Evolutionary conservation across 2,113 vertebrate genomes (phyloP).

Genomic region (Bothrops jararaca): DNA sequence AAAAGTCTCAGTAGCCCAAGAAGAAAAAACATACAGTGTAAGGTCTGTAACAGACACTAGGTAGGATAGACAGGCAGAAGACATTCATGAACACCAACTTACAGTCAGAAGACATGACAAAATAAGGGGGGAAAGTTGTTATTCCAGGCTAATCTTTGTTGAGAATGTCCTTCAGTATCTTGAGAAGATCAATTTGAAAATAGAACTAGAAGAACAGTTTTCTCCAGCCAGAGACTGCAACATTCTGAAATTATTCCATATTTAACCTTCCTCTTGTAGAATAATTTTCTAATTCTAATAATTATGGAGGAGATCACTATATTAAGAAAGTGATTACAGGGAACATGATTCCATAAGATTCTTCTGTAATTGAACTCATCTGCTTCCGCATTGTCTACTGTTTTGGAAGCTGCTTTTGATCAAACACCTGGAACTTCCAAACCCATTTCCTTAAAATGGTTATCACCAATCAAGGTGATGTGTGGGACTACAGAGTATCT

Average conservation of each 20-base stretch:
- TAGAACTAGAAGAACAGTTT: background rate
- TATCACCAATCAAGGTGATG: background rate
- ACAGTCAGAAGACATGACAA: background rate
- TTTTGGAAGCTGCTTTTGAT: background rate
- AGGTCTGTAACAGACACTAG: background rate
- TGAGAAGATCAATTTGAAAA: background rate
- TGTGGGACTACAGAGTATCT: background rate
- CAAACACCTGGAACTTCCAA: background rate
- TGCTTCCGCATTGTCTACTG: background rate
- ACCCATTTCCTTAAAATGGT: background rate
- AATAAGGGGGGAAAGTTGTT: background rate
- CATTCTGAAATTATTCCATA: background rate
- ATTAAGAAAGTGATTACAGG: background rate
- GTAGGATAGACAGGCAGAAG: background rate
- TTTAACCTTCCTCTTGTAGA: background rate
- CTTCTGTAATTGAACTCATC: background rate
- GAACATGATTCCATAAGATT: background rate
- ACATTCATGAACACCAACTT: background rate
- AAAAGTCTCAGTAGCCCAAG: background rate
- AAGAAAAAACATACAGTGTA: background rate
- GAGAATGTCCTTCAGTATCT: background rate
- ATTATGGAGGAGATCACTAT: background rate
- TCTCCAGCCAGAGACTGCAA: background rate
- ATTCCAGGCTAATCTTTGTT: background rate
- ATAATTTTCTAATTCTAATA: no score